A percentile compares a stretch with the other conserved stretches of the same genome.
phyloP scores from a whole-genome alignment of 2,888 invertebrate genomes.

The Blera fallax region DNA sequence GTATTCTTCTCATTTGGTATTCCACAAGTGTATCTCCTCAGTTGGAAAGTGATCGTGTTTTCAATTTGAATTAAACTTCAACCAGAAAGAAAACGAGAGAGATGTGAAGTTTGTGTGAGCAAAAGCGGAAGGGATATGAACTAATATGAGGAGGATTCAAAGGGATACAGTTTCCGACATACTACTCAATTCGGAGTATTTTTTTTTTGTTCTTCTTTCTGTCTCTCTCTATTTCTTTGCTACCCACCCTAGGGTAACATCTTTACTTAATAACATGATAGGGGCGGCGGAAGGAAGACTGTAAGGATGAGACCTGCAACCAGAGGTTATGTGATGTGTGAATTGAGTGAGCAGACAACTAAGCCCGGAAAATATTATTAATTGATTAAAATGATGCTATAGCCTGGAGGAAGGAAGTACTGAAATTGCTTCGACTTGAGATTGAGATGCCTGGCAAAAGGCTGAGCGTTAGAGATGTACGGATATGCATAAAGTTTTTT shows the following conservation, averaged over 20 bases:
- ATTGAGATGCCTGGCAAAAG: not conserved
- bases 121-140: slow-evolving; percentile 56
- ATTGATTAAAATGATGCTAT: slow-evolving; percentile 64
- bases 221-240: slow-evolving; percentile 63
- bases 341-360: slow-evolving; percentile 49
- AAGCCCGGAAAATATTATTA: slow-evolving; percentile 60
- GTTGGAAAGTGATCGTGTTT: slow-evolving; percentile 72
- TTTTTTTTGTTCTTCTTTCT: slow-evolving; percentile 72
- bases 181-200: slow-evolving; percentile 42
- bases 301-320: not conserved
- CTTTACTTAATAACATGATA: slow-evolving; percentile 53
- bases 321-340: slow-evolving; percentile 54
- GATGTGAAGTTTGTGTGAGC: not conserved
- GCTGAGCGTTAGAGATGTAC: not conserved
- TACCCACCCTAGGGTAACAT: slow-evolving; percentile 47
- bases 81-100: slow-evolving; percentile 22
- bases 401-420: slow-evolving; percentile 1
- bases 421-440: slow-evolving; percentile 27
- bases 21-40: slow-evolving; percentile 68
- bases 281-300: not conserved
- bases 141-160: slow-evolving; percentile 66
- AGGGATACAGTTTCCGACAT: slow-evolving; percentile 50
- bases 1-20: slow-evolving; percentile 65
- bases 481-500: not conserved
- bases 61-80: slow-evolving; percentile 72